Conservation (phyloP, 1,140 invertebrate species). For the Drosophila serrata region DNA sequence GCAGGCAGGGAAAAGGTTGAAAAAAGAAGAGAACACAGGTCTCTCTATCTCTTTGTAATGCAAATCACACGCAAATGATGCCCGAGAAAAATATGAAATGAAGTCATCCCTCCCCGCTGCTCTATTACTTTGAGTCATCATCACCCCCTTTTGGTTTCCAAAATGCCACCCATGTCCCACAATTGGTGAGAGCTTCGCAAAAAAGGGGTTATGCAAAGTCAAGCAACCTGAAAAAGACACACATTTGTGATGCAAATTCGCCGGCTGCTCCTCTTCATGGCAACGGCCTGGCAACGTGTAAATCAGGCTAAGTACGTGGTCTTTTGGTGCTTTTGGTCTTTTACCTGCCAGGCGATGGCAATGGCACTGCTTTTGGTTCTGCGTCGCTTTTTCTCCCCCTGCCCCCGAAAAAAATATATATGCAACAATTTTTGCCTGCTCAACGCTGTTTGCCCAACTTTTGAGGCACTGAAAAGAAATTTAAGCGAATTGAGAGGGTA, state of each 20-base stretch:
- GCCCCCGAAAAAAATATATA: constrained; percentile 54
- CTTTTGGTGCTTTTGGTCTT: constrained; percentile 72
- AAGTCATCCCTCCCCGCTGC: constrained; percentile 36
- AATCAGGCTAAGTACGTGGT: constrained; percentile 83
- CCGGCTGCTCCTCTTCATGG: constrained; percentile 32
- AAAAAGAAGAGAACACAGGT: constrained; percentile 35
- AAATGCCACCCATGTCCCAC: constrained; percentile 2
- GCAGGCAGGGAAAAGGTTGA: constrained; percentile 23
- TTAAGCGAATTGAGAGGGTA: not conserved
- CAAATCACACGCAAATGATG: constrained; percentile 77
- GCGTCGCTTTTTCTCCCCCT: constrained; percentile 12
- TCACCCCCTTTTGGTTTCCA: no score
- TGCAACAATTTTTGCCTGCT: constrained; percentile 77
- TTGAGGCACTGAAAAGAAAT: constrained; percentile 6
- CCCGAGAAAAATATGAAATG: constrained; percentile 77
- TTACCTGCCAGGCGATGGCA: constrained; percentile 59
- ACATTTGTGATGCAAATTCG: constrained; percentile 83
- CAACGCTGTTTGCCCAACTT: constrained; percentile 66
- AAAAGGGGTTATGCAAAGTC: constrained; percentile 83
- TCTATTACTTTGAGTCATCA: constrained; percentile 60
- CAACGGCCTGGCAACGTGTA: constrained; percentile 74
- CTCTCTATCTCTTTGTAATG: constrained; percentile 66
- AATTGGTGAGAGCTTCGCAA: constrained; percentile 35
- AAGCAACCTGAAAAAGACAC: constrained; percentile 84
- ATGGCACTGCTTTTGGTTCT: constrained; percentile 21